Evolutionary conservation across 2,113 vertebrate genomes (phyloP), one percentile per base, ranked within the genome.

Genomic region (Cervus canadensis): DNA sequence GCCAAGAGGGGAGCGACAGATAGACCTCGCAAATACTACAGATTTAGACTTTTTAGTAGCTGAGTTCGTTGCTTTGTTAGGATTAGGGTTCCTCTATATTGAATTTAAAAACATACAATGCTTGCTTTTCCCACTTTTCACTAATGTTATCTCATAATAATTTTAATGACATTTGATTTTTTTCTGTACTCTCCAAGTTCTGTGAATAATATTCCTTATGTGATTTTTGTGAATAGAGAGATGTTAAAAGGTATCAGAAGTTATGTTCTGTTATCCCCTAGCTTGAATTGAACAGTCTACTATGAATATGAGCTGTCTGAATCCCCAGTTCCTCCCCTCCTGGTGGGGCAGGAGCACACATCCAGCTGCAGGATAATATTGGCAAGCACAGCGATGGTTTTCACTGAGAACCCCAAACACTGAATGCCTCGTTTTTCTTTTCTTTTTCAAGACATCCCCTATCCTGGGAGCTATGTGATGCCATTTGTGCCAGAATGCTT

Each of bases 401-500:
- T 98, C 97, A 98, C 98, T 97, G 97, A 98, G 98, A 98, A 98
- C 93, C 67, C 98, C 86, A 97, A 98, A 98, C 98, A 98, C 98
- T 97, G 98, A 98, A 97, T 98, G 98, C 97, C 56, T 89, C 71
- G 11, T 98, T 98, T 99, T 98, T 98, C 97, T 95, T 98, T 95
- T 98, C 97, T 98, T 98, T 98, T 95, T 98, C 96, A 99, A 99
- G 98, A 99, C 99, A 99, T 98, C 99, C 97, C 91, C 98, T 98
- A 99, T 99, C 99, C 98, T 99, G 97, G 9, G 62, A 99, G 99
- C 99, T 99, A 98, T 98, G 99, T 98, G 98, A 98, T 94, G 98
- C 98, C 99, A 98, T 99, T 99, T 99, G 99, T 99, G 98, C 95
- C 97, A 76, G 92, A 89, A 97, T 98, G 91, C 96, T 99, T 99